Percentiles rank a stretch among this genome's conserved stretches.
Evolutionary conservation across 53 echinoderm and acorn worm species (phyloP).

Genomic region (Holothuria scabra): DNA sequence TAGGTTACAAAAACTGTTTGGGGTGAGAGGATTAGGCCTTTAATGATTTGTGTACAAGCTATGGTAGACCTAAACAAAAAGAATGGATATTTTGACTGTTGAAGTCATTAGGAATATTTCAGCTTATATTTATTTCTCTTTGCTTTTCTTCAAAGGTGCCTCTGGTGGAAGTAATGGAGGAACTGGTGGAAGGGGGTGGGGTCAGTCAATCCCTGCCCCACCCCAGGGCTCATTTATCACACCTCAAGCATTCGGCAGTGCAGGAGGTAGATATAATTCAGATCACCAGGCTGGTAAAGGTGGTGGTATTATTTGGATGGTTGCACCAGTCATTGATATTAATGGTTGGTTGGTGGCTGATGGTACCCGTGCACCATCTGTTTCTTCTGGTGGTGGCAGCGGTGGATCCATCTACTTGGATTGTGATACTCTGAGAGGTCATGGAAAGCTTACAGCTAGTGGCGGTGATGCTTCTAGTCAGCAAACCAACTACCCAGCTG

Average conservation of each 20-base stretch:
- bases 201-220: slow-evolving; percentile 65
- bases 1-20: too few relatives aligned
- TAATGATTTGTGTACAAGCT: too few relatives aligned
- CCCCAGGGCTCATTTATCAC: slow-evolving; percentile 67
- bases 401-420: slow-evolving; percentile 70
- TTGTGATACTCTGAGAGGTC: slow-evolving; percentile 54
- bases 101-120: too few relatives aligned
- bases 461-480: slow-evolving; percentile 35
- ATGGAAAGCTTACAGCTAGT: slow-evolving; percentile 51
- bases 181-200: slow-evolving; percentile 78
- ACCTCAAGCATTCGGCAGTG: slow-evolving; percentile 78
- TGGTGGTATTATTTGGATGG: slow-evolving; percentile 71
- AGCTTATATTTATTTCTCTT: too few relatives aligned
- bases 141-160: slow-evolving; percentile 57
- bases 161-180: slow-evolving; percentile 91
- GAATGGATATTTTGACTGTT: too few relatives aligned
- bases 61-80: too few relatives aligned
- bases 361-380: slow-evolving; percentile 45
- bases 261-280: slow-evolving; percentile 62
- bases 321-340: slow-evolving; percentile 68
- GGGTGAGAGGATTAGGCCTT: too few relatives aligned
- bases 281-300: slow-evolving; percentile 59
- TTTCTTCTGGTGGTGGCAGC: slow-evolving; percentile 75
- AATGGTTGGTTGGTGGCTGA: slow-evolving; percentile 71
- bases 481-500: slow-evolving; percentile 47